Percentiles rank a stretch among this genome's conserved stretches.
Evolutionary conservation across 2,797 vertebrate genomes (phyloP).

Genomic region (Glyptemys insculpta): DNA sequence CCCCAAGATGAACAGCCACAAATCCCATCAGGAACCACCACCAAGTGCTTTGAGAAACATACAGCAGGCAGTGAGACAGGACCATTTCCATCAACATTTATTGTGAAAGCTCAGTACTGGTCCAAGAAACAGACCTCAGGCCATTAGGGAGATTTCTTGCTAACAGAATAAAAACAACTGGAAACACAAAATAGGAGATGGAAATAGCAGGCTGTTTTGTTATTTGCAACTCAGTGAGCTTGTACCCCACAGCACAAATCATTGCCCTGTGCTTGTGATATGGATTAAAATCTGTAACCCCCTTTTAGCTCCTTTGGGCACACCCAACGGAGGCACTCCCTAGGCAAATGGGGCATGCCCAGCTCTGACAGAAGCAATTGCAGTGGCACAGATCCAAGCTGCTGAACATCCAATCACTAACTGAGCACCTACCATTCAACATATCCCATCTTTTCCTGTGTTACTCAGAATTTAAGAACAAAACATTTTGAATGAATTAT

Average conservation of each 20-base stretch:
- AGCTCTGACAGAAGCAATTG: background rate
- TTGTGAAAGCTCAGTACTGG: constrained; percentile 36
- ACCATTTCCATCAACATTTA: constrained; percentile 35
- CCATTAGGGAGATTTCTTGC: background rate
- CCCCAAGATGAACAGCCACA: background rate
- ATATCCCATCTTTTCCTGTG: background rate
- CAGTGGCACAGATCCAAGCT: background rate
- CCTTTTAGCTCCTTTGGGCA: background rate
- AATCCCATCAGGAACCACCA: background rate
- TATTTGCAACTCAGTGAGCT: background rate
- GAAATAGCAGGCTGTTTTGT: background rate
- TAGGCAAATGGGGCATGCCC: background rate
- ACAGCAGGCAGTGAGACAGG: background rate
- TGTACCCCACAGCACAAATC: constrained; percentile 34
- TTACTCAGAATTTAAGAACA: background rate
- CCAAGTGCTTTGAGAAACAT: rapidly evolving
- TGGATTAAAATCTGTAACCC: background rate
- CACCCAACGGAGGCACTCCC: background rate
- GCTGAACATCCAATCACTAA: background rate
- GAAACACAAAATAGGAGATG: background rate
- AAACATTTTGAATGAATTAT: background rate
- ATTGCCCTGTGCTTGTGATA: background rate
- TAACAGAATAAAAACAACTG: constrained; percentile 29
- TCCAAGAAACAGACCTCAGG: background rate
- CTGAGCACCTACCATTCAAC: background rate